phyloP scores from a whole-genome alignment of 2,797 vertebrate species.

The Nannoperca obscura region DNA sequence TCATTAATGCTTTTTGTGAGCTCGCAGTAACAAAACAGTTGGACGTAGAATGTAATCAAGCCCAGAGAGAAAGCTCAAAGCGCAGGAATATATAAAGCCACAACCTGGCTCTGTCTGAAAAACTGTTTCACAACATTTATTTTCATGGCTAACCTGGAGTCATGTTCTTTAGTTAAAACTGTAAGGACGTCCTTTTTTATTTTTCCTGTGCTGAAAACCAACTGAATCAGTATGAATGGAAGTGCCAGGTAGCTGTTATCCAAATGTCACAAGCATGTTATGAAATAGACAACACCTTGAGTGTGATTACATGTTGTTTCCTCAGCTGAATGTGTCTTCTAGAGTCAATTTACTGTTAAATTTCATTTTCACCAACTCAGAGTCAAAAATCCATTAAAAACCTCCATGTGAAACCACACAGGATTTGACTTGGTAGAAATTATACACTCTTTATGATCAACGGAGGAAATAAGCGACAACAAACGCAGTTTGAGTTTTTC shows the following conservation, averaged over 20 bases:
- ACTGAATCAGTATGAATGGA: neutral
- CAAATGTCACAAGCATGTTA: constrained; percentile 37
- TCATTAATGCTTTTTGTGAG: constrained; percentile 56
- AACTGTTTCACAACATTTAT: constrained; percentile 22
- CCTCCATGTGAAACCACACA: constrained; percentile 24
- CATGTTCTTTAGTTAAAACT: constrained; percentile 2
- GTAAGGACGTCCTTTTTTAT: neutral
- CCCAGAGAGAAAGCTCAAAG: constrained; percentile 33
- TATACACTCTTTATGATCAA: constrained; percentile 62
- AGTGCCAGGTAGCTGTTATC: constrained; percentile 4
- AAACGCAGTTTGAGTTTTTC: constrained; percentile 48
- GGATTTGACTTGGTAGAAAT: constrained; percentile 55
- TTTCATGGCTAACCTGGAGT: constrained; percentile 31
- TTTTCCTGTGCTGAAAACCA: neutral
- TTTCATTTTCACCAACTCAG: constrained; percentile 62
- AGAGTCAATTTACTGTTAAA: constrained; percentile 62
- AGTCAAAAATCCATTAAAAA: constrained; percentile 58
- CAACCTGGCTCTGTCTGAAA: constrained; percentile 6
- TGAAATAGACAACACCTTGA: constrained; percentile 21
- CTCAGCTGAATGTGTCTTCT: constrained; percentile 43
- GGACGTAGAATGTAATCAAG: constrained; percentile 39
- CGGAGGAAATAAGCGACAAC: constrained; percentile 64
- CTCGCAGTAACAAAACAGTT: constrained; percentile 32
- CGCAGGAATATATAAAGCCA: constrained; percentile 17
- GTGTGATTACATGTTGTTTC: constrained; percentile 47